These are phyloP conservation scores for Caenorhabditis panamensis DNA, from an alignment of 2,888 invertebrate genomes.

Conservation along the genomic window DNA sequence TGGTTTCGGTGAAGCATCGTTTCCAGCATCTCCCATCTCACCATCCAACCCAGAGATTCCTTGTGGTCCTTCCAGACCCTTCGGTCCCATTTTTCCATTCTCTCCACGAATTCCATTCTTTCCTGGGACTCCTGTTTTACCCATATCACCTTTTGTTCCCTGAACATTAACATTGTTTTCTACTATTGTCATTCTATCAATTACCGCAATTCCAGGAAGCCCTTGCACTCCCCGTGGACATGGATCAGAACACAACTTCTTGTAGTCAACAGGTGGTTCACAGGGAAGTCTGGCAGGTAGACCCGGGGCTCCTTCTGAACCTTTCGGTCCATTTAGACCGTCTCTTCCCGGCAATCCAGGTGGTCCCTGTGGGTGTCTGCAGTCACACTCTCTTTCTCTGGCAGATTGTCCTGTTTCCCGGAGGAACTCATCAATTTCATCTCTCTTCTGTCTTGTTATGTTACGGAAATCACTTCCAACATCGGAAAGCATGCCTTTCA, in stretches of 20 bases:
- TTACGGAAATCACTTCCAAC: conserved; percentile 38
- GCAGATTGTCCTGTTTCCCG: conserved; percentile 54
- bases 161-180: too few species aligned
- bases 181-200: too few species aligned
- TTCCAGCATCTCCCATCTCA: conserved; percentile 75
- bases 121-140: conserved; percentile 70
- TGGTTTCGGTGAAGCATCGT: conserved; percentile 76
- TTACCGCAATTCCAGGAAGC: conserved; percentile 66
- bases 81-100: conserved; percentile 63
- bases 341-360: conserved; percentile 76
- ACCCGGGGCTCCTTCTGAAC: conserved; percentile 71
- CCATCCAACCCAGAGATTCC: conserved; percentile 76
- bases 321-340: conserved; percentile 72
- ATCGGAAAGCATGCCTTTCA: conserved; percentile 41
- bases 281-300: conserved; percentile 79
- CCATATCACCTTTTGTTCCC: conserved; percentile 75
- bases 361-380: conserved; percentile 73
- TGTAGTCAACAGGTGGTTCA: conserved; percentile 74
- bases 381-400: conserved; percentile 52
- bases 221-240: conserved; percentile 79
- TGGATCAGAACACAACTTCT: conserved; percentile 76
- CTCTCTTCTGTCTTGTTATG: conserved; percentile 48
- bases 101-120: conserved; percentile 65
- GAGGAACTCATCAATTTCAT: conserved; percentile 61
- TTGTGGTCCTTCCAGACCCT: conserved; percentile 65